Percentiles rank a stretch among this genome's conserved stretches.
Evolutionary conservation across 2,113 vertebrate genomes (phyloP).

Genomic region (Balaenoptera acutorostrata): DNA sequence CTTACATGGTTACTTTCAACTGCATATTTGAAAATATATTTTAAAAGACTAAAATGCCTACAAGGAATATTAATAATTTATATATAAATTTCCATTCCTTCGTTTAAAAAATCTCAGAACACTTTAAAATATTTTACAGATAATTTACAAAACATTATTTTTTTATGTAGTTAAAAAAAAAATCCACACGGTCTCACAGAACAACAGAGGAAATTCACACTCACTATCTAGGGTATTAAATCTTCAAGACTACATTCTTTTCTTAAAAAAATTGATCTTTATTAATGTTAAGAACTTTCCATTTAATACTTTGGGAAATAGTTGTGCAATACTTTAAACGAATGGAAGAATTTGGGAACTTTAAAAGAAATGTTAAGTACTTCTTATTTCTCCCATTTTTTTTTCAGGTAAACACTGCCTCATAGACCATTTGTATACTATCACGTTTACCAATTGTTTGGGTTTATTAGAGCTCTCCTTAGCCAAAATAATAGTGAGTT

Average conservation of each 20-base stretch:
- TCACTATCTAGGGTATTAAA: conserved; percentile 14
- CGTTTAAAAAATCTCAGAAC: not conserved
- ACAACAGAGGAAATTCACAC: not conserved
- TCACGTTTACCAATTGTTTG: not conserved
- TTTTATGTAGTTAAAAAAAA: not conserved
- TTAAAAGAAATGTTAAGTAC: conserved; percentile 23
- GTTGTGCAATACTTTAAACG: conserved; percentile 19
- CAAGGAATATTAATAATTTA: not conserved
- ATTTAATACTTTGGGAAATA: conserved; percentile 35
- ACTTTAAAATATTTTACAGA: conserved; percentile 9
- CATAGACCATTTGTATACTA: not conserved
- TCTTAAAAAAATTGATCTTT: conserved; percentile 37
- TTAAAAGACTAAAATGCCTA: not conserved
- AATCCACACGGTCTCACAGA: not conserved
- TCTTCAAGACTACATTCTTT: conserved; percentile 16
- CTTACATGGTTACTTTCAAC: not conserved
- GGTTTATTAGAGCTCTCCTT: not conserved
- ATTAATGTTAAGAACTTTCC: not conserved
- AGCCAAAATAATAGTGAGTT: not conserved
- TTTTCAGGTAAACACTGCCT: not conserved
- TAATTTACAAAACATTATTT: conserved; percentile 14
- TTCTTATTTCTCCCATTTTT: not conserved
- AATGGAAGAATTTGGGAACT: not conserved
- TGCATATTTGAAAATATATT: not conserved
- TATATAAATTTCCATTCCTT: not conserved